Percentiles rank a stretch among this genome's conserved stretches.
These are phyloP conservation scores for Cyphomyrus plagiostoma DNA, from an alignment of 2,113 vertebrate species.

Conservation along the genomic window DNA sequence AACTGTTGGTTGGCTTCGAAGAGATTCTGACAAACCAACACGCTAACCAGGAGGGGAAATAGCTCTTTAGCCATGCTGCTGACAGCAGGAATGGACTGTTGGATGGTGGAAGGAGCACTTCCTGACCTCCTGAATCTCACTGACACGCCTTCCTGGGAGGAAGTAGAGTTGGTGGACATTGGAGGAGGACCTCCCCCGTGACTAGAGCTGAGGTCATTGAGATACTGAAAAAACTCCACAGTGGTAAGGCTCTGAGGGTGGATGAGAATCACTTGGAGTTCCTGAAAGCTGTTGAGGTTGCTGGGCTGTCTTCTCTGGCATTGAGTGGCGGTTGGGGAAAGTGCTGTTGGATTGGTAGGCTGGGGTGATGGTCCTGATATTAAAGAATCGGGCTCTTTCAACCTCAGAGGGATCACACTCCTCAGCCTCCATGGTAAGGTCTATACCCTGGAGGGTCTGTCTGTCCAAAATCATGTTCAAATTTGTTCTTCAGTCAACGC, in stretches of 20 bases:
- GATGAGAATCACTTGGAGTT: background rate
- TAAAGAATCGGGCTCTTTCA: background rate
- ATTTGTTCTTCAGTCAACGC: background rate
- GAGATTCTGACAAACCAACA: background rate
- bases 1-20: background rate
- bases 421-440: background rate
- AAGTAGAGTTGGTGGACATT: background rate
- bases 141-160: background rate
- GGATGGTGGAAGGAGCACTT: background rate
- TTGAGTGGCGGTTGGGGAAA: background rate
- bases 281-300: background rate
- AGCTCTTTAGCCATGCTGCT: background rate
- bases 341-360: background rate
- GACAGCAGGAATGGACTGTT: background rate
- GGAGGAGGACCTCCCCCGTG: background rate
- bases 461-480: background rate
- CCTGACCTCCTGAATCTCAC: background rate
- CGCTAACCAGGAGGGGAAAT: background rate
- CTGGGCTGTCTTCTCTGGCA: background rate
- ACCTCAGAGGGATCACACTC: background rate
- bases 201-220: background rate
- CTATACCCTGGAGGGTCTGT: background rate
- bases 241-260: background rate
- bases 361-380: background rate
- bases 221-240: background rate